Conservation (phyloP, 2,113 vertebrate species). For the Crypturellus undulatus region DNA sequence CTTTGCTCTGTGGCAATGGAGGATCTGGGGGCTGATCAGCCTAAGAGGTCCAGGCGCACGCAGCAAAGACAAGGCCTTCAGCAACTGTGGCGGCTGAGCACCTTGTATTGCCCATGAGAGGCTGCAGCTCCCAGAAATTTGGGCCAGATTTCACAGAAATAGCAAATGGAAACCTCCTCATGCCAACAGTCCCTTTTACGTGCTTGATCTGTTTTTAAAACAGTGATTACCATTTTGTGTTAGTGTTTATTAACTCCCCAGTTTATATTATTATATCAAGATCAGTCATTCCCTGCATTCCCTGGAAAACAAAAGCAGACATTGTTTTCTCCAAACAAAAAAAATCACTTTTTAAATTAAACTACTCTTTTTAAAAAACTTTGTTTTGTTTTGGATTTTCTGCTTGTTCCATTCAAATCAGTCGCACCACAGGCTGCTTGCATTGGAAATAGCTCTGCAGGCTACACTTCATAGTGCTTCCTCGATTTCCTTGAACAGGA, state of each 20-base stretch:
- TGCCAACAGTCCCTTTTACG: not conserved
- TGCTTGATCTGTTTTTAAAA: not conserved
- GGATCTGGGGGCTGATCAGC: not conserved
- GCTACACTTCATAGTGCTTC: not conserved
- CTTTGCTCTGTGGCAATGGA: not conserved
- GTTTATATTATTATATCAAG: not conserved
- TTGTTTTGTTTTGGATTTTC: not conserved
- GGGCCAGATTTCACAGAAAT: not conserved
- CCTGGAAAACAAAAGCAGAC: accelerated
- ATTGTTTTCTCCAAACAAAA: not conserved
- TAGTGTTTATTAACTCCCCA: not conserved
- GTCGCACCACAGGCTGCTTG: not conserved
- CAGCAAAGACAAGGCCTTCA: not conserved
- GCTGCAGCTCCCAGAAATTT: not conserved
- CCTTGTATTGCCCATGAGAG: accelerated
- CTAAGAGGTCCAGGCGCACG: not conserved
- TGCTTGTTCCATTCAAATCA: not conserved
- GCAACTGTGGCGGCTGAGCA: not conserved
- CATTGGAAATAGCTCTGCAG: not conserved
- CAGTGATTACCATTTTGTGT: not conserved
- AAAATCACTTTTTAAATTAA: not conserved
- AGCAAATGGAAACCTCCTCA: not conserved
- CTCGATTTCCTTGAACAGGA: not conserved
- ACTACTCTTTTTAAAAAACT: no score
- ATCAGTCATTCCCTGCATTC: not conserved